phyloP scores from a whole-genome alignment of 2,113 vertebrate genomes.

The Elephas maximus region DNA sequence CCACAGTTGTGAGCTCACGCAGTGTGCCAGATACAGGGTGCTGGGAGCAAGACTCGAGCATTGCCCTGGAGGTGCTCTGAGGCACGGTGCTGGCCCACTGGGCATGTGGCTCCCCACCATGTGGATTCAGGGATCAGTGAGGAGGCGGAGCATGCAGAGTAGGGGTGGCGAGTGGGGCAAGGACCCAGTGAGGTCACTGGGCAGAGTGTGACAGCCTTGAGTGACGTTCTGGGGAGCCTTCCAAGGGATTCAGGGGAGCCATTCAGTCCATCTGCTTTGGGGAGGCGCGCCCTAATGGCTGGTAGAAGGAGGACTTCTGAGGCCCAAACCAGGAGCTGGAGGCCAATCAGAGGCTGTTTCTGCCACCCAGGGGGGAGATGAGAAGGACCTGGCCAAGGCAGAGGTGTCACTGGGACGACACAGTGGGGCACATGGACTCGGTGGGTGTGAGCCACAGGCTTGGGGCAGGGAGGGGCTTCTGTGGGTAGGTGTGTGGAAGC shows the following conservation, averaged over 20 bases:
- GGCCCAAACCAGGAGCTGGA: background rate
- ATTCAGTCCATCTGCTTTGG: background rate
- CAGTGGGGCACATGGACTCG: background rate
- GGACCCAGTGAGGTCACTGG: background rate
- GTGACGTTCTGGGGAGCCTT: background rate
- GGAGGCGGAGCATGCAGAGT: background rate
- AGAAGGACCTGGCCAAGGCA: background rate
- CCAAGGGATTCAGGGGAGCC: background rate
- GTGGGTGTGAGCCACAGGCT: background rate
- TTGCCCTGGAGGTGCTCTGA: background rate
- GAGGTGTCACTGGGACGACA: no score
- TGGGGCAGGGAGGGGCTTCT: background rate
- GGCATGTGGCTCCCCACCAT: background rate
- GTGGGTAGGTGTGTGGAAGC: background rate
- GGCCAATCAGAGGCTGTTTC: background rate
- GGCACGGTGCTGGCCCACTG: no score
- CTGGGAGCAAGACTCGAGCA: accelerated
- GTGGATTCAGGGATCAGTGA: background rate
- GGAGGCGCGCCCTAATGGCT: background rate
- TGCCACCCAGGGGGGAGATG: background rate
- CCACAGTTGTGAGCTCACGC: background rate
- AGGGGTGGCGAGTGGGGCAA: background rate
- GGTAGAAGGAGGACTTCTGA: background rate
- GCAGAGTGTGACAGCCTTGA: background rate
- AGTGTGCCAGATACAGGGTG: accelerated